These are phyloP conservation scores for Melinopterus prodromus DNA, from an alignment of 2,888 invertebrate genomes.

Conservation along the genomic window DNA sequence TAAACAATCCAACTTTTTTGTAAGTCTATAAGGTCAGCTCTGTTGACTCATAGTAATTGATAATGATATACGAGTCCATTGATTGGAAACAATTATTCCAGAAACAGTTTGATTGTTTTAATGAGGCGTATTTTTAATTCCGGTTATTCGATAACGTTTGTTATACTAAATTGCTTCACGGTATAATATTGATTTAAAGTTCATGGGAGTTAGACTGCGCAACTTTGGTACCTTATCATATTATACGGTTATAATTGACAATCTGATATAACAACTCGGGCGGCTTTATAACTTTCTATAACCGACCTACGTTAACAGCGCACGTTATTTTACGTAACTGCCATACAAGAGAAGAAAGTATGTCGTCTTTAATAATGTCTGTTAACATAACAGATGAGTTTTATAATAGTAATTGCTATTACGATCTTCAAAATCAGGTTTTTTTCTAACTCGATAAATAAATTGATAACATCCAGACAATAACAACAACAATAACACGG, in stretches of 20 bases:
- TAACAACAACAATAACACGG: neutral
- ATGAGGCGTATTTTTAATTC: neutral
- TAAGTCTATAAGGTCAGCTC: neutral
- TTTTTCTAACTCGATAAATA: no score
- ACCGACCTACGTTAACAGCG: neutral
- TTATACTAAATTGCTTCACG: neutral
- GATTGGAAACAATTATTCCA: neutral
- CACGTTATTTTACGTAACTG: neutral
- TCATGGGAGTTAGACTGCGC: neutral
- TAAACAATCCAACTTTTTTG: neutral
- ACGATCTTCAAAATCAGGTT: no score
- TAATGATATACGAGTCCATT: neutral
- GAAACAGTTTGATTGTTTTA: neutral
- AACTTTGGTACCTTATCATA: neutral
- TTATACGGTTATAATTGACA: neutral
- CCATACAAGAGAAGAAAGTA: neutral
- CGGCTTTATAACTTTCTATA: neutral
- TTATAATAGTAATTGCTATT: neutral
- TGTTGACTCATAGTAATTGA: neutral
- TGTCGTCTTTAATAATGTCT: neutral
- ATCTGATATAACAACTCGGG: neutral
- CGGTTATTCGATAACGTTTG: neutral
- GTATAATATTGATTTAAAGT: neutral
- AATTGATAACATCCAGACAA: neutral
- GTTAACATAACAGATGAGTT: neutral